These are phyloP conservation scores for Morpho achilles DNA, from an alignment of 2,888 invertebrate genomes.

Conservation along the genomic window DNA sequence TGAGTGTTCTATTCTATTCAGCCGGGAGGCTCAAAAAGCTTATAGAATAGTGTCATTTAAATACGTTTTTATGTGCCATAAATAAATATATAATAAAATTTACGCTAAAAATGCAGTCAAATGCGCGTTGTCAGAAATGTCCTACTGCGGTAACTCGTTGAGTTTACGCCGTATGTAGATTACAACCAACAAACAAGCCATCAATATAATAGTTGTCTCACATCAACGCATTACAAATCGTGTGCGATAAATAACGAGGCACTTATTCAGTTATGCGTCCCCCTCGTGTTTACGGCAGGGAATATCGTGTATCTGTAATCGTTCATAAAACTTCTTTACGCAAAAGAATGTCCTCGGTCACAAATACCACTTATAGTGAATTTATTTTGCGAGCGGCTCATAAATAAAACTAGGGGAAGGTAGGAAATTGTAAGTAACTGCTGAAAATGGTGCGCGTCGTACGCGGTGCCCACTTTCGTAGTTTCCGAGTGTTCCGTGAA, in stretches of 20 bases:
- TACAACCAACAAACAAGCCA: no score
- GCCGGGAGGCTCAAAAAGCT: no score
- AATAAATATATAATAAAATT: no score
- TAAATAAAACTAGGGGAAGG: slow-evolving; percentile 51
- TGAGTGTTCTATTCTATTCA: no score
- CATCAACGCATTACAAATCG: slow-evolving; percentile 16
- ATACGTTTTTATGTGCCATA: no score
- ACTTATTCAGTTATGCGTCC: slow-evolving; percentile 21
- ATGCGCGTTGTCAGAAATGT: no score
- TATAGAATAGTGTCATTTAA: no score
- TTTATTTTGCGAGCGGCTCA: slow-evolving; percentile 60
- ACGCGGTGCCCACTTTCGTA: slow-evolving; percentile 27
- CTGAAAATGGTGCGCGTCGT: slow-evolving; percentile 39
- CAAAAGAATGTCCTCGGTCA: slow-evolving; percentile 40
- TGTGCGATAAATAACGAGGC: slow-evolving; percentile 17
- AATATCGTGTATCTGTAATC: slow-evolving; percentile 26
- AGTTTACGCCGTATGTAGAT: no score
- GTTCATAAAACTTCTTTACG: slow-evolving; percentile 42
- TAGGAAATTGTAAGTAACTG: slow-evolving; percentile 62
- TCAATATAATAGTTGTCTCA: no score
- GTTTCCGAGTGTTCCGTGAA: slow-evolving; percentile 31
- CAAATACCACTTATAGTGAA: slow-evolving; percentile 65
- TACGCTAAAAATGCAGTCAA: no score
- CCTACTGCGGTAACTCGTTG: no score
- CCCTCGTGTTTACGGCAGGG: background rate